Base-by-base conservation (phyloP, 2,888 invertebrate genomes). In the Acanthococcus lagerstroemiae region DNA sequence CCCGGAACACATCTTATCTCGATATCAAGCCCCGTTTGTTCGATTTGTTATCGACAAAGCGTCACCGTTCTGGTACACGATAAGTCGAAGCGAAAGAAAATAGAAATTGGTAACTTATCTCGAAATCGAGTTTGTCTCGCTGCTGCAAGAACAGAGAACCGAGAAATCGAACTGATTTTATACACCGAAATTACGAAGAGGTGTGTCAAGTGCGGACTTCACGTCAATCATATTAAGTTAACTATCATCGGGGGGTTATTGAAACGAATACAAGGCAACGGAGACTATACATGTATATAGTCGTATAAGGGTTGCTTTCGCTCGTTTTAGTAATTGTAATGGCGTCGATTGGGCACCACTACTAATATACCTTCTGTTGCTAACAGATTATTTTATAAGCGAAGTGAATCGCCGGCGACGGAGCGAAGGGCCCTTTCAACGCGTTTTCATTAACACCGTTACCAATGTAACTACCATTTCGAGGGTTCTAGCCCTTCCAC, bases 201-300 rank as follows among this genome's bases (percentile, higher is more conserved):
- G 61, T 61, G 61, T 61, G 61, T 61, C 61, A 61, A 61, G 61
- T 61, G 30, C 61, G 61, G 61, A 50, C 61, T 61, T 52, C 37
- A 61, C 54, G 61, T 61, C 61, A 61, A 61, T 61, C 61, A 61
- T 50, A 61, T 61, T 61, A 61, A 61, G 61, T 61, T 61, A 61
- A 61, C 61, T 61, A 61, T 61, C 52, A 45, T 58, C 30, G 54
- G 61, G 61, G 50, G 61, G 61, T 61, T 57, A 61, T 61, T 61
- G 61, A 61, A 61, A 61, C 61, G 61, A 61, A 61, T 61, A 61
- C 52, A 61, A 58, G 24, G 30, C 15, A 52, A 19, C 48, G 48
- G 9, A 48, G 48, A 22, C 46, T 45, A 45, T 45, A 45, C 15
- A 45, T 7, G 15, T 45, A 15, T 45, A 52, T 22, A 37, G 37